Percentiles rank a stretch among this genome's conserved stretches.
phyloP scores from a whole-genome alignment of 2,888 invertebrate species.

The Caenorhabditis sinica region DNA sequence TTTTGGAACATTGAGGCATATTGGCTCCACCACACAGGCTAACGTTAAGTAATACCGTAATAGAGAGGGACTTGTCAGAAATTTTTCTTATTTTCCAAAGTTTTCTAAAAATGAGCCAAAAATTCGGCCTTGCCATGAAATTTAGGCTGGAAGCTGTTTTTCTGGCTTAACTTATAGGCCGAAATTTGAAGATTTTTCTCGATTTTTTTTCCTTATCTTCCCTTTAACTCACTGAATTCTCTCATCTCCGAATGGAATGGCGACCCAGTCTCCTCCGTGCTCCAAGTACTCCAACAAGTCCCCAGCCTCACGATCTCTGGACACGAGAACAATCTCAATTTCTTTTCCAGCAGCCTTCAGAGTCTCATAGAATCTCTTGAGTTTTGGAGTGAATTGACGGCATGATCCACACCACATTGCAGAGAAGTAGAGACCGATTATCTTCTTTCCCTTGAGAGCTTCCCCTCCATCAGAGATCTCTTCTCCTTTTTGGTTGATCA shows the following conservation, averaged over 20 bases:
- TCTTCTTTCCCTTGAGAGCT: slow-evolving; percentile 64
- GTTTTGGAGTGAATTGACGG: slow-evolving; percentile 80
- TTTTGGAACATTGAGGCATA: background rate
- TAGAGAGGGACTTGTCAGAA: too few relatives aligned
- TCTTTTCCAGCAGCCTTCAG: slow-evolving; percentile 75
- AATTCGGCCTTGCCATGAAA: too few relatives aligned
- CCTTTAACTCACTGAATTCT: slow-evolving; percentile 73
- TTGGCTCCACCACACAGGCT: too few relatives aligned
- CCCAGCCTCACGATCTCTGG: slow-evolving; percentile 78
- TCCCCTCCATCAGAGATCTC: slow-evolving; percentile 78
- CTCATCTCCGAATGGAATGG: slow-evolving; percentile 78
- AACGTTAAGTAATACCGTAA: too few relatives aligned
- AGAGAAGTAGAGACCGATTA: slow-evolving; percentile 85
- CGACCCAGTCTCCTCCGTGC: slow-evolving; percentile 79
- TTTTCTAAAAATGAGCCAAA: too few relatives aligned
- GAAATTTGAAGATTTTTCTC: background rate
- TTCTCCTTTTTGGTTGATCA: slow-evolving; percentile 71
- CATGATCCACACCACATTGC: slow-evolving; percentile 85
- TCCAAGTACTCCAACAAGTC: slow-evolving; percentile 81
- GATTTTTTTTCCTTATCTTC: background rate
- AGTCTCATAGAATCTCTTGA: slow-evolving; percentile 74
- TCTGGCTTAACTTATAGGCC: too few relatives aligned
- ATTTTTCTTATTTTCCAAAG: too few relatives aligned
- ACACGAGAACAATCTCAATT: slow-evolving; percentile 79
- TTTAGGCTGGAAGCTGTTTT: too few relatives aligned